phyloP scores from a whole-genome alignment of 1,140 invertebrate genomes.

The Hylyphantes graminicola region DNA sequence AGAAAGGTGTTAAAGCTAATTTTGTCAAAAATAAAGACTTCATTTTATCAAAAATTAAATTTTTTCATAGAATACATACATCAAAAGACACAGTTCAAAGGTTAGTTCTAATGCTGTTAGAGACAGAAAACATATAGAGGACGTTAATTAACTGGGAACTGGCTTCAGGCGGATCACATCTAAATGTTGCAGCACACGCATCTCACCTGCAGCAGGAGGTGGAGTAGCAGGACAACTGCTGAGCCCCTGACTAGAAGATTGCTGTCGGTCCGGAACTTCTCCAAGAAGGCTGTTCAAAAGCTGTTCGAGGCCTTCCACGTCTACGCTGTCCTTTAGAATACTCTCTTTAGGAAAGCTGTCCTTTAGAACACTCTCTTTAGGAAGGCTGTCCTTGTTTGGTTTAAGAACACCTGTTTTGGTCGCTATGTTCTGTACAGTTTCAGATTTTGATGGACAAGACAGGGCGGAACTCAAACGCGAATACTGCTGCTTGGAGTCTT shows the following conservation, averaged over 20 bases:
- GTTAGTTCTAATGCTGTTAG: no score
- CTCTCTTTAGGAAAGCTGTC: neutral
- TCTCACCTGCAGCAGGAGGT: conserved; percentile 44
- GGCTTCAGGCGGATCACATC: conserved; percentile 53
- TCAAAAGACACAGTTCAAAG: no score
- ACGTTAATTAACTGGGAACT: conserved; percentile 44
- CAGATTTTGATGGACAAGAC: no score
- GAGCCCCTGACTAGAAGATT: conserved; percentile 6
- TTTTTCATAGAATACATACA: no score
- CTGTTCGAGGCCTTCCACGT: conserved; percentile 45
- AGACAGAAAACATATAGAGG: no score
- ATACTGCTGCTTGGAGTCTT: conserved; percentile 8
- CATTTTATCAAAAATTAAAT: no score
- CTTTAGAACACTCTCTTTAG: neutral
- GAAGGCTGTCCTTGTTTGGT: neutral
- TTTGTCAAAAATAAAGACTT: neutral
- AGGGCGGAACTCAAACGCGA: conserved; percentile 39
- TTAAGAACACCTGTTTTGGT: neutral
- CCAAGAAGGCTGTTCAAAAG: conserved; percentile 35
- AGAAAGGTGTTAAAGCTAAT: neutral
- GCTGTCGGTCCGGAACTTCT: conserved; percentile 43
- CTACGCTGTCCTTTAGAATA: conserved; percentile 9
- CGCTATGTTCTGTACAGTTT: neutral
- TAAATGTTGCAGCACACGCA: conserved; percentile 56
- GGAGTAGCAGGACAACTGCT: conserved; percentile 6